Evolutionary conservation across 2,113 vertebrate genomes (phyloP).

Genomic region (Leucopsar rothschildi): DNA sequence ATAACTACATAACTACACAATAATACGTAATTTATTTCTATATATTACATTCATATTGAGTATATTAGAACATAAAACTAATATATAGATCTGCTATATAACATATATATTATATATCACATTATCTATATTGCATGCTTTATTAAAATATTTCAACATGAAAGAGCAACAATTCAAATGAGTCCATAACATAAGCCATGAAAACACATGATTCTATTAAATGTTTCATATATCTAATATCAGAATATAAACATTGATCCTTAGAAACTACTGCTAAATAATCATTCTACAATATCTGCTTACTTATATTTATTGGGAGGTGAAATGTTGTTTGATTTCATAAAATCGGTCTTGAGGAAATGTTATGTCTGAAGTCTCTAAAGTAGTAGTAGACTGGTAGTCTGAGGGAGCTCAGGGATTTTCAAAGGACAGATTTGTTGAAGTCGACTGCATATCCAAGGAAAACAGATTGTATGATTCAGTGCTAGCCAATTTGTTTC

Average conservation of each 20-base stretch:
- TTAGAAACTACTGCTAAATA: background rate
- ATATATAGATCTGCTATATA: background rate
- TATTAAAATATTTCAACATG: background rate
- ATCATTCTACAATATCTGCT: background rate
- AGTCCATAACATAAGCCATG: background rate
- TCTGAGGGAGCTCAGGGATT: background rate
- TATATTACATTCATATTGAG: background rate
- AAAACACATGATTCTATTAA: background rate
- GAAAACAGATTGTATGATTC: background rate
- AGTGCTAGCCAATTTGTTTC: background rate
- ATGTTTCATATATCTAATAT: background rate
- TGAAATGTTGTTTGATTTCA: background rate
- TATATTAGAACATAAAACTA: background rate
- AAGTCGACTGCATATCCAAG: background rate
- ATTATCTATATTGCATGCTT: too few species aligned
- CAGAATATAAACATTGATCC: background rate
- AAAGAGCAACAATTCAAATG: background rate
- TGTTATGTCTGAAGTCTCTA: background rate
- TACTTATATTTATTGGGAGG: background rate
- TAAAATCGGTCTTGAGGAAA: background rate
- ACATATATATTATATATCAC: too few species aligned
- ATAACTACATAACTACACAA: too few species aligned
- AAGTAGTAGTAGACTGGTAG: background rate
- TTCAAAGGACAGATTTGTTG: background rate
- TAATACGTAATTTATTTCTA: too few species aligned